A percentile compares a stretch with the other conserved stretches of the same genome.
phyloP scores from a whole-genome alignment of 2,888 invertebrate genomes.

The Tiliacea aurago region DNA sequence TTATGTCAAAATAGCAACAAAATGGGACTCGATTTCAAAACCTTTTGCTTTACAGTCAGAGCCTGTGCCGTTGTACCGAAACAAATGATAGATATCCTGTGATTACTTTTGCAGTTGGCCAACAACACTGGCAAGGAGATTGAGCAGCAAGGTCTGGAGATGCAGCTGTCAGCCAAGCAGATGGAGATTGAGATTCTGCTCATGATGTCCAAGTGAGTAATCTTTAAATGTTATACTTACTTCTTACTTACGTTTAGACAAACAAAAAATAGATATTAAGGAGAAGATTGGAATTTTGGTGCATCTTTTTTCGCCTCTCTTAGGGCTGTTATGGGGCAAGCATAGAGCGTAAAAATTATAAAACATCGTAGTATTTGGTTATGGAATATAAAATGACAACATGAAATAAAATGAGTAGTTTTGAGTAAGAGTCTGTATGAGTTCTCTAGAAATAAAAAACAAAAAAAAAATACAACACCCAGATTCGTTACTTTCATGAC shows the following conservation, averaged over 20 bases:
- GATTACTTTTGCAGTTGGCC: slow-evolving; percentile 79
- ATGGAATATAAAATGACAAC: too few relatives aligned
- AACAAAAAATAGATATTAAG: not conserved
- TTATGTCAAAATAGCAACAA: not conserved
- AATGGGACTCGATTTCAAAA: not conserved
- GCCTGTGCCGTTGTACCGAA: not conserved
- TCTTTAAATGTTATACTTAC: not conserved
- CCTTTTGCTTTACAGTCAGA: not conserved
- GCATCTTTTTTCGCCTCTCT: not conserved
- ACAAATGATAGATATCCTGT: not conserved
- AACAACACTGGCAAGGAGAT: slow-evolving; percentile 91
- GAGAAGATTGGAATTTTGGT: not conserved
- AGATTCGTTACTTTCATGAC: not conserved
- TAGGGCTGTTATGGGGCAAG: not conserved
- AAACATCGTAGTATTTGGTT: too few relatives aligned
- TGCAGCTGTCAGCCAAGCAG: slow-evolving; percentile 95
- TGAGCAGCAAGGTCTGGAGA: slow-evolving; percentile 91
- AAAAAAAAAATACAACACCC: too few relatives aligned
- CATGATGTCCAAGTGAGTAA: slow-evolving; percentile 94
- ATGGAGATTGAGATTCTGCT: slow-evolving; percentile 96
- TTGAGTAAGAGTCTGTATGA: too few relatives aligned
- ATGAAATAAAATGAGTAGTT: too few relatives aligned
- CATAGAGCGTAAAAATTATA: not conserved
- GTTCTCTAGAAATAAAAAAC: too few relatives aligned
- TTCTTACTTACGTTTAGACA: not conserved